Evolutionary conservation across 53 echinoderm and acorn worm species (phyloP).

Genomic region (Glandiceps talaboti): DNA sequence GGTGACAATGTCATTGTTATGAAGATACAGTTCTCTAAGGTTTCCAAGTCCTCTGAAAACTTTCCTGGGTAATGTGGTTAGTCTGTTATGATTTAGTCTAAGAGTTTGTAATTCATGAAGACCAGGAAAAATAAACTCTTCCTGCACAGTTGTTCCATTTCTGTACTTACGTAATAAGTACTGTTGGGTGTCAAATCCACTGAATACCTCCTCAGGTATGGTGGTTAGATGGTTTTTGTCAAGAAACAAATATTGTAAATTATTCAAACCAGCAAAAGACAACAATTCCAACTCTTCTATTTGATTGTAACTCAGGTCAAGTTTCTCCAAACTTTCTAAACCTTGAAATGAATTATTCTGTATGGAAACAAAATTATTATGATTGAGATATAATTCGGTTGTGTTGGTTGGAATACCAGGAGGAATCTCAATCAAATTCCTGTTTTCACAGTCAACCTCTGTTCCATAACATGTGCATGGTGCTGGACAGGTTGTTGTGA

Average conservation of each 20-base stretch:
- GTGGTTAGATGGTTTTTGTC: not conserved
- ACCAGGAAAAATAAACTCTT: not conserved
- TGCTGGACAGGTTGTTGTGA: too few species aligned
- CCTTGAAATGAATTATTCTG: not conserved
- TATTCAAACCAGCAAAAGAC: not conserved
- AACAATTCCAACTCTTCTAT: not conserved
- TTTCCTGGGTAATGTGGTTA: not conserved
- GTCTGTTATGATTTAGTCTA: too few species aligned
- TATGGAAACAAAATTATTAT: too few species aligned
- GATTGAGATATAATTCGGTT: not conserved
- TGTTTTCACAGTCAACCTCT: not conserved
- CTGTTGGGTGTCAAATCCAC: not conserved
- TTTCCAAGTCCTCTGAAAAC: not conserved
- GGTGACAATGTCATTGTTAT: not conserved
- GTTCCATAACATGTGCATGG: not conserved
- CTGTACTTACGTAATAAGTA: not conserved
- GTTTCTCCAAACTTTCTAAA: not conserved
- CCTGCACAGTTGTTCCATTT: not conserved
- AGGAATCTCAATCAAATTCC: not conserved
- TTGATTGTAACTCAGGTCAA: not conserved
- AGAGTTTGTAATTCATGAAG: not conserved
- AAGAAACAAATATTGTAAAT: not conserved
- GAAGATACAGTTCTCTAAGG: not conserved
- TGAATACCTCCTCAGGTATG: not conserved
- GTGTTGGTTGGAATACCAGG: not conserved